These are phyloP conservation scores for Acanthochromis polyacanthus DNA, from an alignment of 2,113 vertebrate species.

Conservation along the genomic window DNA sequence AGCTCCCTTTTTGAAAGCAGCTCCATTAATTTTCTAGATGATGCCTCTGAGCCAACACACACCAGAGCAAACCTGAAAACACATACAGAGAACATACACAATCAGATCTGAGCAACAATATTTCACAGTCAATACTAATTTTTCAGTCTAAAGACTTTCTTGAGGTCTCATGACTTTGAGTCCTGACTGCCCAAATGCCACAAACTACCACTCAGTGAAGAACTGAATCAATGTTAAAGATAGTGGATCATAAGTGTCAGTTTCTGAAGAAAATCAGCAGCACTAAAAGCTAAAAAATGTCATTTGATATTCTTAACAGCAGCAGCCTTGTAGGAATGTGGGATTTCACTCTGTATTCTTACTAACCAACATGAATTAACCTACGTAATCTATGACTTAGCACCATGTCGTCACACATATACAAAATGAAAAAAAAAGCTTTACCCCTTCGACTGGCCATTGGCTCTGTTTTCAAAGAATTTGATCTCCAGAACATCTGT, in stretches of 20 bases:
- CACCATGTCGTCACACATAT: not conserved
- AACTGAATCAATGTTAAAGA: no score
- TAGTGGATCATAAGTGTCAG: no score
- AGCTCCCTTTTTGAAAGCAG: conserved; percentile 96
- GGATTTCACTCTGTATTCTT: no score
- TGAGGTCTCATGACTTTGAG: no score
- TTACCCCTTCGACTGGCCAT: conserved; percentile 99
- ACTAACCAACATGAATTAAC: not conserved
- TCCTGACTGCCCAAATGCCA: no score
- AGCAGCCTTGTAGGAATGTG: not conserved
- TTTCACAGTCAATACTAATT: not conserved
- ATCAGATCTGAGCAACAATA: not conserved
- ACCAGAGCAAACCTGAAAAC: conserved; percentile 94
- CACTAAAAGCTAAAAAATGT: no score
- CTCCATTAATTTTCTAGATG: conserved; percentile 97
- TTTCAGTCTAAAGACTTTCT: no score
- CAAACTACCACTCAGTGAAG: no score
- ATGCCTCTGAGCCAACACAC: conserved; percentile 96
- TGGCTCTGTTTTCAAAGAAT: conserved; percentile 99
- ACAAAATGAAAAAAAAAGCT: conserved; percentile 23
- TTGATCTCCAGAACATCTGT: conserved; percentile 98
- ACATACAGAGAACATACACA: conserved; percentile 8
- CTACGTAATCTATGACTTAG: fast-evolving
- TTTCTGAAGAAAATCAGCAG: no score
- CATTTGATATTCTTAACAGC: not conserved